These are phyloP conservation scores for Zaprionus inermis DNA, from an alignment of 1,140 invertebrate species.

Conservation along the genomic window DNA sequence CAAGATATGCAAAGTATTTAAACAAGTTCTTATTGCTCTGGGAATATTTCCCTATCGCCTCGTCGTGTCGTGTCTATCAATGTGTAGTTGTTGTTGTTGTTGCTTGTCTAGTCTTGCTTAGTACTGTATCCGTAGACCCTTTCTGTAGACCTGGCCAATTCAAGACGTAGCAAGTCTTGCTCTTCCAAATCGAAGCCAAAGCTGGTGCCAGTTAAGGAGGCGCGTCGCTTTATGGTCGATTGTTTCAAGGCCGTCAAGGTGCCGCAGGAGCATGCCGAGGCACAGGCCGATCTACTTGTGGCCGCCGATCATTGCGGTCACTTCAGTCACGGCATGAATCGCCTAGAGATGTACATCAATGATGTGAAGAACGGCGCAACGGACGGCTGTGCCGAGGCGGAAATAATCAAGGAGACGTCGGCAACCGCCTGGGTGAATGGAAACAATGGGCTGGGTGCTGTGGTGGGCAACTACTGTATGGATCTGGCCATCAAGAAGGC, in stretches of 20 bases:
- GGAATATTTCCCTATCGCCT: neutral
- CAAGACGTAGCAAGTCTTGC: conserved; percentile 38
- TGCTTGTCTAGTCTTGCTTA: neutral
- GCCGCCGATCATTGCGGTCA: conserved; percentile 95
- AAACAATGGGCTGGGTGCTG: conserved; percentile 92
- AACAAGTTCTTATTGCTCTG: neutral
- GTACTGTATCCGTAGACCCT: neutral
- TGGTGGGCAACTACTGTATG: conserved; percentile 96
- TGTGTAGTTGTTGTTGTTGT: neutral
- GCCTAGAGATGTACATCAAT: conserved; percentile 90
- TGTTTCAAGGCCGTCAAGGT: conserved; percentile 89
- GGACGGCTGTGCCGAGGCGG: conserved; percentile 86
- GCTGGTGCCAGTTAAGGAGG: conserved; percentile 86
- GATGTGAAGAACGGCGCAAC: conserved; percentile 87
- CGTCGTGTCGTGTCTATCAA: neutral
- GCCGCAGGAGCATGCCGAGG: conserved; percentile 87
- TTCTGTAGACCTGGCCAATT: conserved; percentile 7
- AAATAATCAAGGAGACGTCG: conserved; percentile 89
- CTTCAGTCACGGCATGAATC: conserved; percentile 96
- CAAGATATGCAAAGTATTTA: conserved; percentile 4
- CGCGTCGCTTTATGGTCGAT: conserved; percentile 90
- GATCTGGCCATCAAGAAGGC: conserved; percentile 95
- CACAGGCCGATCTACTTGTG: conserved; percentile 92
- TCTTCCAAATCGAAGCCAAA: conserved; percentile 35
- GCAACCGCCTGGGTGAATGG: conserved; percentile 94